These are phyloP conservation scores for Lerema accius DNA, from an alignment of 1,140 invertebrate genomes.

Conservation along the genomic window DNA sequence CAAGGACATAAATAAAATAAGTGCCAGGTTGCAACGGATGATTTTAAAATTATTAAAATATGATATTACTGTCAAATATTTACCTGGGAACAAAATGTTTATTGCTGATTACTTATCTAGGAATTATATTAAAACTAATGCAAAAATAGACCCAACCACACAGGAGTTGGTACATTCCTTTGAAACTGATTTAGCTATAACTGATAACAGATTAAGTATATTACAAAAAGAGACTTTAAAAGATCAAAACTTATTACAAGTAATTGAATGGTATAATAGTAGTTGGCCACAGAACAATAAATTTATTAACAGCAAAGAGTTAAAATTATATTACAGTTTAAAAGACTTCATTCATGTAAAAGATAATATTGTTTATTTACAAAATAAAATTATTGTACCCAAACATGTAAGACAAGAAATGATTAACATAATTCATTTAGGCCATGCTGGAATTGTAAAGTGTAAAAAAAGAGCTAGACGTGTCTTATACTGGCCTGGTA, in stretches of 20 bases:
- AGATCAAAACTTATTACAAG: too few relatives aligned
- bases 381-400: too few relatives aligned
- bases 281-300: too few relatives aligned
- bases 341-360: too few relatives aligned
- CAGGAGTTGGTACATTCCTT: slow-evolving; percentile 33
- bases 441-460: background rate
- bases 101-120: slow-evolving; percentile 52
- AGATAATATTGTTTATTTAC: too few relatives aligned
- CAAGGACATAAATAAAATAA: slow-evolving; percentile 39
- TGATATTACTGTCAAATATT: slow-evolving; percentile 44
- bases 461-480: background rate
- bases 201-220: too few relatives aligned
- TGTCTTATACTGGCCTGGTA: background rate
- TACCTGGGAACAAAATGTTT: slow-evolving; percentile 45
- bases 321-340: too few relatives aligned
- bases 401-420: background rate
- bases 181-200: slow-evolving; percentile 28
- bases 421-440: background rate
- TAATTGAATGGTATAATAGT: too few relatives aligned
- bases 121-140: slow-evolving; percentile 26
- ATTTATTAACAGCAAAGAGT: too few relatives aligned
- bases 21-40: slow-evolving; percentile 64
- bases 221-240: too few relatives aligned
- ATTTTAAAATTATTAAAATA: slow-evolving; percentile 61
- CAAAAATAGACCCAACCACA: slow-evolving; percentile 22